Base-by-base conservation (phyloP, 2,888 invertebrate genomes). In the Eupithecia inturbata region DNA sequence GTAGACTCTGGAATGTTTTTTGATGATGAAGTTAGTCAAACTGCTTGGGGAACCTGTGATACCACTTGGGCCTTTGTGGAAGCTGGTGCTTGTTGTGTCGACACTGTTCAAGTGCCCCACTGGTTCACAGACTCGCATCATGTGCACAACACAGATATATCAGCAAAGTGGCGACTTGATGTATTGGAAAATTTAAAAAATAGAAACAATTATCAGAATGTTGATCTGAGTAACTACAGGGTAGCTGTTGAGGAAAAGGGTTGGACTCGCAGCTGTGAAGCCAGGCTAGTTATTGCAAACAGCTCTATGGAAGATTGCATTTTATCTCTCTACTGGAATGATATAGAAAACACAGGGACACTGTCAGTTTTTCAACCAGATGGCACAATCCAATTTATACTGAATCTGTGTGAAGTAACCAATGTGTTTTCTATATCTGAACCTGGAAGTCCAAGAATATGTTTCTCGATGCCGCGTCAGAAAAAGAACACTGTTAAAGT, bases 241-340 rank as follows among this genome's bases (percentile, higher is more conserved):
- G 95, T 96, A 83, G 98, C 98, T 36, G 95, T 98, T 70, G 98
- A 98, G 91, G 96, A 97, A 84, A 96, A 97, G 31, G 98, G 98
- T 0, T 98, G 98, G 98, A 96, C 97, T 0, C 97, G 98, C 84
- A 96, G 96, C 75, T 97, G 97, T 62, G 97, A 98, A 89, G 97
- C 97, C 0, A 96, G 97, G 83, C 96, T 97, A 79, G 94, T 95
- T 68, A 92, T 93, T 84, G 85, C 91, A 39, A 95, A 90, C 81
- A 93, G 94, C 73, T 90, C 94, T 53, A 96, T 95, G 86, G 96
- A 97, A 82, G 97, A 98, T 82, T 97, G 97, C 85, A 95, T 97
- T 75, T 93, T 98, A 69, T 97, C 98, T 84, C 90, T 98, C 72
- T 98, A 97, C 90, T 97, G 98, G 97, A 96, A 97, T 83, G 96